A percentile compares a stretch with the other conserved stretches of the same genome.
These are phyloP conservation scores for Pelobates fuscus DNA, from an alignment of 2,113 vertebrate species.

Conservation along the genomic window DNA sequence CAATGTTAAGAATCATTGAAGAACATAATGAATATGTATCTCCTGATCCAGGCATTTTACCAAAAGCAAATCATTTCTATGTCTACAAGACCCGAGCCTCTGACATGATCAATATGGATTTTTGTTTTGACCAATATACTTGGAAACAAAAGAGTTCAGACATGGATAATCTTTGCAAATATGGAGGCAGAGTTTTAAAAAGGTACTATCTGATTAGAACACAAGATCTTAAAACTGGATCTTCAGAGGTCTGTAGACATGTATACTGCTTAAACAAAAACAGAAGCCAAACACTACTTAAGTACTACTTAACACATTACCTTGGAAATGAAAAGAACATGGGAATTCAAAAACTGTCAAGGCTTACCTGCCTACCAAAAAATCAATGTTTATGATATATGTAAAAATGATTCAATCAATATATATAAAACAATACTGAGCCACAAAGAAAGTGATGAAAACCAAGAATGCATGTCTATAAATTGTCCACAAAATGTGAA, in stretches of 20 bases:
- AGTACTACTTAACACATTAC: neutral
- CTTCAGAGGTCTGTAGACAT: constrained; percentile 1
- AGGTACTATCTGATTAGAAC: constrained; percentile 7
- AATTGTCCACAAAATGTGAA: constrained; percentile 2
- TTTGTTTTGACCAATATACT: constrained; percentile 16
- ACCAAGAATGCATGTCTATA: neutral
- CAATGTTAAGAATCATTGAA: neutral
- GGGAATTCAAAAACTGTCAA: constrained; percentile 3
- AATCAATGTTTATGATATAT: constrained; percentile 2
- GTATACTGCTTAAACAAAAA: constrained; percentile 5
- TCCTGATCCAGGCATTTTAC: neutral
- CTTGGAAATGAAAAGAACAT: neutral
- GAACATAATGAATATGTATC: neutral
- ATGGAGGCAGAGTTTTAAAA: constrained; percentile 9
- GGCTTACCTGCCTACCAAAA: neutral
- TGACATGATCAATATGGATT: neutral
- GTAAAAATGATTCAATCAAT: neutral
- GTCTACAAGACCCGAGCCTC: constrained; percentile 2
- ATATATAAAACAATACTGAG: constrained; percentile 1
- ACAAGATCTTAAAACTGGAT: constrained; percentile 1
- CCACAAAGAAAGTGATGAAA: neutral
- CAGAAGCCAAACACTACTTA: neutral
- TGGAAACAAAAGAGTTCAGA: constrained; percentile 1
- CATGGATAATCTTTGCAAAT: neutral
- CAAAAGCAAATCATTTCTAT: constrained; percentile 14